Percentiles rank a stretch among this genome's conserved stretches.
phyloP scores from a whole-genome alignment of 2,797 vertebrate species.

The Pseudomugil tenellus region DNA sequence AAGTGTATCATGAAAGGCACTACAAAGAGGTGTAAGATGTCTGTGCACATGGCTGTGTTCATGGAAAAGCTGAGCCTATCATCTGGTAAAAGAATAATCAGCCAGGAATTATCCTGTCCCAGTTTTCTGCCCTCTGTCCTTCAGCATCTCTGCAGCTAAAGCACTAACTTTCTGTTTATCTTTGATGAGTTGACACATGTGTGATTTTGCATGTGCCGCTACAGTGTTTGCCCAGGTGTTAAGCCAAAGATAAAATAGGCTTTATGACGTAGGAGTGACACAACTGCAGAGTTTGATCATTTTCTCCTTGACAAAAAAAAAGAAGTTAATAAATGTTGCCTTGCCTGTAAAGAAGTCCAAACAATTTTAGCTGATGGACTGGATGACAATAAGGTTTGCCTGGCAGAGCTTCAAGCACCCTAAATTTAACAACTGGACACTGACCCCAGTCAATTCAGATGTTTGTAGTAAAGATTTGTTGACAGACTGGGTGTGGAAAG shows the following conservation, averaged over 20 bases:
- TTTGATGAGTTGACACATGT: constrained; percentile 51
- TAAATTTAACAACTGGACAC: constrained; percentile 25
- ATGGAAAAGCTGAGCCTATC: constrained; percentile 76
- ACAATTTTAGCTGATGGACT: constrained; percentile 27
- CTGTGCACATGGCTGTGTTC: constrained; percentile 41
- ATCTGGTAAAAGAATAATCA: constrained; percentile 78
- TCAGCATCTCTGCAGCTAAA: constrained; percentile 55
- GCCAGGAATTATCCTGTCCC: constrained; percentile 53
- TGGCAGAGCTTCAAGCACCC: constrained; percentile 11
- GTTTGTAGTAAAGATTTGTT: constrained; percentile 59
- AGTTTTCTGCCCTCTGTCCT: constrained; percentile 42
- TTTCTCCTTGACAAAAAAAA: not conserved
- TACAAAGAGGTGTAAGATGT: constrained; percentile 54
- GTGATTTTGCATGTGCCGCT: constrained; percentile 31
- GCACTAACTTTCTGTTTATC: constrained; percentile 39
- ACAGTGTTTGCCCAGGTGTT: constrained; percentile 31
- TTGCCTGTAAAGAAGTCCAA: not conserved
- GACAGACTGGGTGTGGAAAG: constrained; percentile 57
- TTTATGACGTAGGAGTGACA: constrained; percentile 4
- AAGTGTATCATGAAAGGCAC: constrained; percentile 45
- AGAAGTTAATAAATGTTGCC: too few species aligned
- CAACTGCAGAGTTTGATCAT: not conserved
- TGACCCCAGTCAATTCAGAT: constrained; percentile 31
- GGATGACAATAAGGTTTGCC: constrained; percentile 18
- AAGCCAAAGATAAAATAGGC: constrained; percentile 22